Percentiles rank a stretch among this genome's conserved stretches.
phyloP scores from a whole-genome alignment of 2,888 invertebrate genomes.

The Euzophera pinguis region DNA sequence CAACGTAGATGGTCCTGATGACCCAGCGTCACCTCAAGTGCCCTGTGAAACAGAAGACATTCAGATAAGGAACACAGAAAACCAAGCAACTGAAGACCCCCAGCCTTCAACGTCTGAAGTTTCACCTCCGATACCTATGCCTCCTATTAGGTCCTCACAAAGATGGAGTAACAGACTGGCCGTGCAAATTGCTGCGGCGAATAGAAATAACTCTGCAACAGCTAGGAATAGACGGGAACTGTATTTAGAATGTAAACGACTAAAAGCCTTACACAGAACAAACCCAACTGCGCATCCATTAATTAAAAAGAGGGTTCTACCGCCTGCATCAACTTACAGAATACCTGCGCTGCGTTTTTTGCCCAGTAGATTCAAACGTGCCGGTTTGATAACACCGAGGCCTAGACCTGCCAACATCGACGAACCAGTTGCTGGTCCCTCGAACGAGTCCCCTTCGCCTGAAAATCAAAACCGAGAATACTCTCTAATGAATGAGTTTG shows the following conservation, averaged over 20 bases:
- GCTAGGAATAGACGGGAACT: conserved; percentile 61
- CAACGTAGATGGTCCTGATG: conserved; percentile 63
- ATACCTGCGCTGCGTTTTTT: conserved; percentile 57
- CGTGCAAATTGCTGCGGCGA: conserved; percentile 69
- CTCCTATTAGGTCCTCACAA: conserved; percentile 31
- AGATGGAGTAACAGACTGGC: conserved; percentile 68
- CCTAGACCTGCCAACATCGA: conserved; percentile 36
- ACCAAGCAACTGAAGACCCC: conserved; percentile 18
- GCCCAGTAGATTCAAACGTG: conserved; percentile 35
- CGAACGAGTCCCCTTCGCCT: conserved; percentile 33
- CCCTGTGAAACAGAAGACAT: conserved; percentile 28
- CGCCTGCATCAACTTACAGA: conserved; percentile 56
- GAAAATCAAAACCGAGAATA: conserved; percentile 32
- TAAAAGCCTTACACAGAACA: conserved; percentile 64
- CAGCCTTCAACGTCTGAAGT: conserved; percentile 30
- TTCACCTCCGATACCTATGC: conserved; percentile 5
- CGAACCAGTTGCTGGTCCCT: conserved; percentile 59
- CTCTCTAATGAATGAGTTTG: conserved; percentile 48
- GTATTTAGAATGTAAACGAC: conserved; percentile 58
- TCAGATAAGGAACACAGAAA: conserved; percentile 25
- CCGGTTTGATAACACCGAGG: conserved; percentile 26
- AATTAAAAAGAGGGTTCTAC: conserved; percentile 47
- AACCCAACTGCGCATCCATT: conserved; percentile 64
- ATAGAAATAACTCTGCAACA: conserved; percentile 63
- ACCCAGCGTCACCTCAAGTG: conserved; percentile 33